Base-by-base conservation (phyloP, 2,113 vertebrate species). In the Cariama cristata region DNA sequence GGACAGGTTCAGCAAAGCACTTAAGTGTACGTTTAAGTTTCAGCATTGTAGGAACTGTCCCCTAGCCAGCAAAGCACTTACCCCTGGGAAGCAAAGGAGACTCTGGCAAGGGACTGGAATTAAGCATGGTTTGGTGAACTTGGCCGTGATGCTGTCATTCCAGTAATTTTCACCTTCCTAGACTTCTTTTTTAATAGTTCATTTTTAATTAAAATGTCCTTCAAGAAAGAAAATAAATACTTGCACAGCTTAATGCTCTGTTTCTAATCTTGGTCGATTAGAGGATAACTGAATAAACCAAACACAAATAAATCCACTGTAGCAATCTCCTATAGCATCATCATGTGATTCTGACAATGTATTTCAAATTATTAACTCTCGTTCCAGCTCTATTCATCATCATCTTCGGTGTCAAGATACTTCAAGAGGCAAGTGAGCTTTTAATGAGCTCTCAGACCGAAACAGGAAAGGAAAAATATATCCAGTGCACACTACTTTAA, bases 391-490 rank as follows among this genome's bases (percentile, higher is more conserved):
- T 90, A 97, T 98, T 96, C 91, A 97, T 97, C 97, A 96, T 91
- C 93, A 96, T 96, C 94, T 88, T 92, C 35, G 2, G 58, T 90
- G 93, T 95, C 97, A 97, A 80, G 95, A 80, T 72, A 83, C 93
- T 95, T 95, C 90, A 97, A 93, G 91, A 97, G 52, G 84, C 89
- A 95, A 95, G 92, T 4, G 76, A 97, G 91, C 90, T 96, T 96
- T 97, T 98, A 98, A 98, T 97, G 97, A 98, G 92, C 89, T 82
- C 92, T 92, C 96, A 96, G 86, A 62, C 42, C 14, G 6, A 97
- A 92, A 95, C 59, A 92, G 86, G 60, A 84, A 86, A 64, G 67
- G 72, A 62, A 91, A 96, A 68, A 81, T 87, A 91, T 67, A 91
- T 24, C 81, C 86, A 83, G 40, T 38, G 82, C 77, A 38, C 23